Base-by-base conservation (phyloP, 1,140 invertebrate species). In the Trichonephila clavata region DNA sequence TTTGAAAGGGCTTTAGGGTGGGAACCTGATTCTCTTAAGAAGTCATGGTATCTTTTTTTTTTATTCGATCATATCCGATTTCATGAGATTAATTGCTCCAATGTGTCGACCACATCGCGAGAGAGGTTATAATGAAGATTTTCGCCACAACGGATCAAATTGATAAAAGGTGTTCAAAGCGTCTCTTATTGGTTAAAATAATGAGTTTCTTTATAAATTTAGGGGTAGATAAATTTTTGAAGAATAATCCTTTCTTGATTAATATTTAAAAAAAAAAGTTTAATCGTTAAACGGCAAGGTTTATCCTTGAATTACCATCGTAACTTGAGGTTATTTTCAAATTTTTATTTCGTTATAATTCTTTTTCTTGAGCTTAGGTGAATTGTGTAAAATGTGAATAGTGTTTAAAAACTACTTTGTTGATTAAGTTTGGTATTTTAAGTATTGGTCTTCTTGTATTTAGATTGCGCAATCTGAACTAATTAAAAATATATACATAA, bases 51-150 rank as follows among this genome's bases (percentile, higher is more conserved):
- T 71, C 0, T 57, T 57, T 87, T 87, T 84, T 57, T 59, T 60
- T 27, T 43, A 21, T 21, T 65, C 32, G 18, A 8, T 20, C 18
- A 20, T 68, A 89, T 89, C 87, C 68, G 87, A 89, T 89, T 89
- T 16, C 65, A 43, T 1, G 87, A 89, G 87, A 89, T 89, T 89
- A 89, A 89, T 89, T 77, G 87, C 43, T 57, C 24, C 59, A 71
- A 89, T 89, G 87, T 50, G 20, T 59, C 87, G 71, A n/a, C 87
- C 20, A 77, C 60, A 89, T 77, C 8, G 8, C 32, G 14, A 65
- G n/a, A 24, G 39, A 71, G 65, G 71, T 89, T 50, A 65, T 18
- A n/a, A n/a, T 2, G 39, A 1, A 77, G 65, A 89, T 89, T 77
- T 77, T 32, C 24, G 24, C 21, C 57, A n/a, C 32, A 16, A 20